Conservation (phyloP, 64 coral and sea anemone species). For the Montipora capricornis region DNA sequence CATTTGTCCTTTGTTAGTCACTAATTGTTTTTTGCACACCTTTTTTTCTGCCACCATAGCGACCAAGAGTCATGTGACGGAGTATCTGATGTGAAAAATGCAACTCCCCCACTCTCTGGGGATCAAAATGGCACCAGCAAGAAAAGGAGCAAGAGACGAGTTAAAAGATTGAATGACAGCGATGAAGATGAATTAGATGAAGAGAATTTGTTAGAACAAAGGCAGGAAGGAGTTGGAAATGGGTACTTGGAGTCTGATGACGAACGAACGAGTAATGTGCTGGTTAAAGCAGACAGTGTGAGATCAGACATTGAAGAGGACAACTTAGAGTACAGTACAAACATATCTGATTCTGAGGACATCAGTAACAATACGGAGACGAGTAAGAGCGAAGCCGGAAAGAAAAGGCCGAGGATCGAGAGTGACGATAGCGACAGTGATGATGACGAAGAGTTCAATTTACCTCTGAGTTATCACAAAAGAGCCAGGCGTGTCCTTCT, state of each 20-base stretch:
- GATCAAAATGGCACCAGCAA: neutral
- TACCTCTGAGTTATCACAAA: constrained; percentile 60
- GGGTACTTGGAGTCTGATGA: neutral
- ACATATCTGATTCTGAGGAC: constrained; percentile 22
- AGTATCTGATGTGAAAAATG: neutral
- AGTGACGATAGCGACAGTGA: neutral
- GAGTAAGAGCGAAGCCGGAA: constrained; percentile 6
- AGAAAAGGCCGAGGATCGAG: constrained; percentile 13
- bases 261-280: neutral
- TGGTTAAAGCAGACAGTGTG: neutral
- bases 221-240: neutral
- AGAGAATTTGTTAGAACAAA: neutral
- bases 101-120: neutral
- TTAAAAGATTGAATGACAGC: constrained; percentile 40
- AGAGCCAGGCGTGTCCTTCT: constrained; percentile 53
- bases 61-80: neutral
- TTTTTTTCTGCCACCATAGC: neutral
- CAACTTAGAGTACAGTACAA: constrained; percentile 41
- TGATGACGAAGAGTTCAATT: constrained; percentile 51
- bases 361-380: neutral
- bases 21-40: too few relatives aligned
- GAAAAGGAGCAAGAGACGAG: constrained; percentile 29
- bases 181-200: constrained; percentile 23
- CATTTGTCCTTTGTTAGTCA: neutral
- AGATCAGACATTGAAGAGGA: neutral